Conservation (phyloP, 2,888 invertebrate genomes). For the Torymus texanus region DNA sequence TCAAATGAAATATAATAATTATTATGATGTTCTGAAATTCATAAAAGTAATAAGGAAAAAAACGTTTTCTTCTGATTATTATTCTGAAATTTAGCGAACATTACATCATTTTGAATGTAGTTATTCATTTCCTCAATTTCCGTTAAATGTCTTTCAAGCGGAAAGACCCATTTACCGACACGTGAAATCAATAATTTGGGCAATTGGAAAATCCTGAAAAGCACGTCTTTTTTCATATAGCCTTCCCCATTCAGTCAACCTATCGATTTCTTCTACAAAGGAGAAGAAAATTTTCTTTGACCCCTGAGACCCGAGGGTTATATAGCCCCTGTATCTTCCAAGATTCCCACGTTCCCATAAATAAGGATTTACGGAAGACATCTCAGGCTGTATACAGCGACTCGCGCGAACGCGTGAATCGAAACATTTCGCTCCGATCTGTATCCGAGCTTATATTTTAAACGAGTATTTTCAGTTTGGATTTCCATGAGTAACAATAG, state of each 20-base stretch:
- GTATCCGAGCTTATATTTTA: no score
- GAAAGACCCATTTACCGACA: conserved; percentile 35
- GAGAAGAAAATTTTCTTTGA: conserved; percentile 33
- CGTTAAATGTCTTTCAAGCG: neutral
- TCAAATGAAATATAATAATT: no score
- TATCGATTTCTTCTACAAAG: conserved; percentile 32
- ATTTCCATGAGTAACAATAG: no score
- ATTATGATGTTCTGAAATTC: no score
- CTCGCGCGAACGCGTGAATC: conserved; percentile 36
- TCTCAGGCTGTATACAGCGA: neutral
- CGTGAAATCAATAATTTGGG: conserved; percentile 53
- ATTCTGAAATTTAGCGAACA: no score
- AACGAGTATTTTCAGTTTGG: no score
- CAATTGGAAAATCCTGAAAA: conserved; percentile 43
- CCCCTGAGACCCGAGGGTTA: neutral
- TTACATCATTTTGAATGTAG: no score
- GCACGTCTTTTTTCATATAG: conserved; percentile 27
- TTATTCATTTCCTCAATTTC: neutral
- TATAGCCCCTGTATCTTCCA: neutral
- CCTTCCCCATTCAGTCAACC: conserved; percentile 16
- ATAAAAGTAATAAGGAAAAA: no score
- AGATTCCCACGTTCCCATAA: conserved; percentile 53
- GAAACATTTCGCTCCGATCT: conserved; percentile 19
- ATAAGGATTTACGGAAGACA: conserved; percentile 56
- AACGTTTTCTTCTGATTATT: no score